phyloP scores from a whole-genome alignment of 2,113 vertebrate species.

The Anser brachyrhynchus region DNA sequence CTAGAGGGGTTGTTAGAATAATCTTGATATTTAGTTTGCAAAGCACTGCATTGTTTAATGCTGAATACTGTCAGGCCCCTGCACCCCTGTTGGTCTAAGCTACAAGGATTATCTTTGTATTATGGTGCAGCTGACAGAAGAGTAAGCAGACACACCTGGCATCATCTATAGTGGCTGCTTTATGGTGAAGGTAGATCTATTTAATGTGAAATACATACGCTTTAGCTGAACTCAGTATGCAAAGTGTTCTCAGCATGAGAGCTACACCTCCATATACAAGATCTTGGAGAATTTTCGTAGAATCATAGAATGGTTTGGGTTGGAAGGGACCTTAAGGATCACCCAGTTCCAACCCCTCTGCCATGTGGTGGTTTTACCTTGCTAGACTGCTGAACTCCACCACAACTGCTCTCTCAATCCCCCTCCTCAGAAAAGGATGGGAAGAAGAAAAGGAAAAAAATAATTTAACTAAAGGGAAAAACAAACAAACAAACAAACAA shows the following conservation, averaged over 20 bases:
- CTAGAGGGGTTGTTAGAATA: not conserved
- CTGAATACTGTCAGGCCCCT: not conserved
- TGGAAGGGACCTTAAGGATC: too few relatives aligned
- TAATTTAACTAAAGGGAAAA: too few relatives aligned
- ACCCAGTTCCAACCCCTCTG: too few relatives aligned
- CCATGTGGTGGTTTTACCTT: too few relatives aligned
- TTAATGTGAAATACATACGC: not conserved
- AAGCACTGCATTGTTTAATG: not conserved
- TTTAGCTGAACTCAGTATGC: not conserved
- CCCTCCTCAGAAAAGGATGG: too few relatives aligned
- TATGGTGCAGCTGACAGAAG: not conserved
- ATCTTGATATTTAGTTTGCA: not conserved
- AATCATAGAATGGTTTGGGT: too few relatives aligned
- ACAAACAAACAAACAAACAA: too few relatives aligned
- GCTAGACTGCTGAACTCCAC: too few relatives aligned
- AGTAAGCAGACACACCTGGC: not conserved
- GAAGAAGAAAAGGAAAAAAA: too few relatives aligned
- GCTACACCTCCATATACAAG: not conserved
- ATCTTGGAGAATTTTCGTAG: not conserved
- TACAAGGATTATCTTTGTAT: not conserved
- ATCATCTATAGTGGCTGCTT: not conserved
- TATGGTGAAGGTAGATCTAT: not conserved
- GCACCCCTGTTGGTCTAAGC: not conserved
- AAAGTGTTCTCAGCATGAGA: not conserved
- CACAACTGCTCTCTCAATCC: too few relatives aligned